Evolutionary conservation across 2,113 vertebrate species (phyloP).

Genomic region (Mesocricetus auratus): DNA sequence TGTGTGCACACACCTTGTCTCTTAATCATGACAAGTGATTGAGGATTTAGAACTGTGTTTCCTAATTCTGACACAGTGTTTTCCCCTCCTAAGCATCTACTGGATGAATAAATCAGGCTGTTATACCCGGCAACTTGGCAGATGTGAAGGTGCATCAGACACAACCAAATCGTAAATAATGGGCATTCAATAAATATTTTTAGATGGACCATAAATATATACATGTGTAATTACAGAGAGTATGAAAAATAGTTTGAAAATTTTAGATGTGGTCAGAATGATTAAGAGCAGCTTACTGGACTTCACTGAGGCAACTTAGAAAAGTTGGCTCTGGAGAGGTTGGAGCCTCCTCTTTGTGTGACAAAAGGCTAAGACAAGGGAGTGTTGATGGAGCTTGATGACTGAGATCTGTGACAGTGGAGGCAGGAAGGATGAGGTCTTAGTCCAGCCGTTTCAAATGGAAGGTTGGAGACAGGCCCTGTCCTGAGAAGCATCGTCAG

Average conservation of each 20-base stretch:
- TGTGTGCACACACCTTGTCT: not conserved
- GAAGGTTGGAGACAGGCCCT: not conserved
- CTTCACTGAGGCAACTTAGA: not conserved
- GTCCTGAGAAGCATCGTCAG: not conserved
- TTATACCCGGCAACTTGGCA: not conserved
- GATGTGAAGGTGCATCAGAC: not conserved
- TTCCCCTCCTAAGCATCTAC: not conserved
- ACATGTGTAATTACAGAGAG: not conserved
- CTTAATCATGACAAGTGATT: not conserved
- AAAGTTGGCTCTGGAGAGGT: not conserved
- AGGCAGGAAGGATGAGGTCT: not conserved
- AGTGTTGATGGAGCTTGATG: not conserved
- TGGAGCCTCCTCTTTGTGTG: not conserved
- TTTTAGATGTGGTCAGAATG: not conserved
- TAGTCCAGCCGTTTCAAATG: not conserved
- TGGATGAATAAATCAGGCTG: not conserved
- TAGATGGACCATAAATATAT: not conserved
- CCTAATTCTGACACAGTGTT: not conserved
- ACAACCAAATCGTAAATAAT: not conserved
- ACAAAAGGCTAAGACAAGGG: not conserved
- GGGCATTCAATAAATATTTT: not conserved
- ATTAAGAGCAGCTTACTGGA: not conserved
- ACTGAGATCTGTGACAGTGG: not conserved
- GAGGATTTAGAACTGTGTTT: constrained; percentile 13
- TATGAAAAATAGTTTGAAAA: constrained; percentile 17